These are phyloP conservation scores for Azemiops feae DNA, from an alignment of 2,113 vertebrate species.

Conservation along the genomic window DNA sequence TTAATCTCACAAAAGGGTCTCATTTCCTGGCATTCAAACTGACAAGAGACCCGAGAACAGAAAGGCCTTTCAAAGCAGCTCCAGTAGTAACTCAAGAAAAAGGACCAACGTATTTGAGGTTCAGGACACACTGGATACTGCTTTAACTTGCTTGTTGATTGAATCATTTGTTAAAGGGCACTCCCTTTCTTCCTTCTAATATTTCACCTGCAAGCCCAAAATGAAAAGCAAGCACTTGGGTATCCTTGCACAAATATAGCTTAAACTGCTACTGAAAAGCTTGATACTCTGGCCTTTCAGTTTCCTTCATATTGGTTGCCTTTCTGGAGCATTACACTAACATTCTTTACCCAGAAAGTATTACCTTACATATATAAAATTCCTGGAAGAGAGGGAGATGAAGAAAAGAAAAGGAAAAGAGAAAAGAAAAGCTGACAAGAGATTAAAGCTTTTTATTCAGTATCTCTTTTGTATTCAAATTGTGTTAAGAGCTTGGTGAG, in stretches of 20 bases:
- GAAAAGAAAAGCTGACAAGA: slow-evolving; percentile 77
- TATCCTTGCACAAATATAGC: slow-evolving; percentile 68
- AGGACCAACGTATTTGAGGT: slow-evolving; percentile 78
- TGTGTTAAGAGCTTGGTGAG: slow-evolving; percentile 80
- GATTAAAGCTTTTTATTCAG: slow-evolving; percentile 89
- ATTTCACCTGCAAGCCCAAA: slow-evolving; percentile 81
- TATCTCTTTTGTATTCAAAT: slow-evolving; percentile 89
- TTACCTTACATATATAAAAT: slow-evolving; percentile 75
- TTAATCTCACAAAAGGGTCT: slow-evolving; percentile 98
- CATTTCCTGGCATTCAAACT: slow-evolving; percentile 97
- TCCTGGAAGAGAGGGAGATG: slow-evolving; percentile 75
- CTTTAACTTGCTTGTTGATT: slow-evolving; percentile 84
- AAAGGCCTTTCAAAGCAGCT: slow-evolving; percentile 90
- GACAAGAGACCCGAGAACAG: slow-evolving; percentile 90
- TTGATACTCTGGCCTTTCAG: slow-evolving; percentile 59
- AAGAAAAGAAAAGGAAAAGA: slow-evolving; percentile 77
- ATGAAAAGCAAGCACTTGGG: slow-evolving; percentile 67
- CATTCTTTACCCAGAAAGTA: slow-evolving; percentile 79
- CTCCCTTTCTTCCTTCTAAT: slow-evolving; percentile 78
- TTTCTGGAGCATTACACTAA: slow-evolving; percentile 70
- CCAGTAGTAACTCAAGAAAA: slow-evolving; percentile 88
- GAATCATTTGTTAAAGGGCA: slow-evolving; percentile 84
- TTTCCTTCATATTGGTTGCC: slow-evolving; percentile 64
- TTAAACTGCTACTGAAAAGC: slow-evolving; percentile 68
- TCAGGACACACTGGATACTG: slow-evolving; percentile 91